A percentile compares a stretch with the other conserved stretches of the same genome.
Conservation (phyloP, 2,888 invertebrate genomes). For the Nymphalis urticae region DNA sequence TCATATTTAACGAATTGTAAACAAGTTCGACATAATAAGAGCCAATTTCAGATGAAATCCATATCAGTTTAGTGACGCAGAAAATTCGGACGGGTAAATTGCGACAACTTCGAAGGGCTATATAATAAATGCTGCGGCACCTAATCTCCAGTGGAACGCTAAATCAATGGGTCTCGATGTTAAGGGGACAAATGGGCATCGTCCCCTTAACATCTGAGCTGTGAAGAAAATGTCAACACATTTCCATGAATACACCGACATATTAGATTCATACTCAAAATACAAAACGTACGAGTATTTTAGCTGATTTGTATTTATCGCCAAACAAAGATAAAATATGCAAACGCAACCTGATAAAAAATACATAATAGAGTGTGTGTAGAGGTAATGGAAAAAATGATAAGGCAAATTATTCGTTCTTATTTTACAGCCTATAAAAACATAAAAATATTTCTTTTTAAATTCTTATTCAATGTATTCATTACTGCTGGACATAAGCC, state of each 20-base stretch:
- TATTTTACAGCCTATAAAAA: no score
- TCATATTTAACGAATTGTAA: no score
- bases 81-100: slow-evolving; percentile 48
- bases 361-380: no score
- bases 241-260: slow-evolving; percentile 51
- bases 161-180: slow-evolving; percentile 64
- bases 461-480: no score
- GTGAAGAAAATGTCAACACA: slow-evolving; percentile 67
- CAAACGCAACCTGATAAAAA: no score
- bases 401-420: no score
- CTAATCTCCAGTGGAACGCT: slow-evolving; percentile 67
- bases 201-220: slow-evolving; percentile 38
- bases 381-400: no score
- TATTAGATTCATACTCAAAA: slow-evolving; percentile 39
- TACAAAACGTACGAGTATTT: slow-evolving; percentile 7
- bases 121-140: slow-evolving; percentile 56
- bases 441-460: no score
- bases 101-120: slow-evolving; percentile 45
- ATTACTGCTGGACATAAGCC: no score
- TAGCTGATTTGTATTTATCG: neutral
- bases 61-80: slow-evolving; percentile 54
- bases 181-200: slow-evolving; percentile 43
- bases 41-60: slow-evolving; percentile 21
- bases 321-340: no score
- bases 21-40: no score